These are phyloP conservation scores for Procapra przewalskii DNA, from an alignment of 2,113 vertebrate species.

Conservation along the genomic window DNA sequence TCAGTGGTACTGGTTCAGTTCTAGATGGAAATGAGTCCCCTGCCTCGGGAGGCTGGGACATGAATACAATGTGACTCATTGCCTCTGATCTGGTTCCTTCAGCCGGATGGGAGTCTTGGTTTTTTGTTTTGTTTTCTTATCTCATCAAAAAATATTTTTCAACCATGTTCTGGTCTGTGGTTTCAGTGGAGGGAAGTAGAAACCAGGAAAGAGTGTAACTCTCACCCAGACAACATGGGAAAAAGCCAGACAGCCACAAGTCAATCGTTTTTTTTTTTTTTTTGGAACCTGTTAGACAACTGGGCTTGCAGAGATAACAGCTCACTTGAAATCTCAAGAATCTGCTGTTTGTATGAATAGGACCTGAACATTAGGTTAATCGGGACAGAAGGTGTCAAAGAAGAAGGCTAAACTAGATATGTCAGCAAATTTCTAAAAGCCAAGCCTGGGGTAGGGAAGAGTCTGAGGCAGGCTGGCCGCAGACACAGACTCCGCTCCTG, in stretches of 20 bases:
- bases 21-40: background rate
- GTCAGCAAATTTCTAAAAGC: background rate
- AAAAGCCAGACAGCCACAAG: background rate
- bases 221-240: background rate
- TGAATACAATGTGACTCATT: background rate
- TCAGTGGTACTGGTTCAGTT: background rate
- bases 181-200: background rate
- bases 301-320: background rate
- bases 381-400: background rate
- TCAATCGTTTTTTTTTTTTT: too few species aligned
- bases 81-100: background rate
- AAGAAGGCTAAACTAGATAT: background rate
- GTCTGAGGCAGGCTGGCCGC: background rate
- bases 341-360: background rate
- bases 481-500: rapidly evolving
- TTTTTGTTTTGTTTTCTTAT: background rate
- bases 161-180: background rate
- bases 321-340: background rate
- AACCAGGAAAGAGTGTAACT: background rate
- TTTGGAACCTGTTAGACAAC: background rate
- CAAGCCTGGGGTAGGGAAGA: too few species aligned
- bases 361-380: background rate
- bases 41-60: background rate
- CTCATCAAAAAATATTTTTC: background rate
- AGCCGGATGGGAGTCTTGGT: background rate